Conservation (phyloP, 2,888 invertebrate species). For the Noctua comes region DNA sequence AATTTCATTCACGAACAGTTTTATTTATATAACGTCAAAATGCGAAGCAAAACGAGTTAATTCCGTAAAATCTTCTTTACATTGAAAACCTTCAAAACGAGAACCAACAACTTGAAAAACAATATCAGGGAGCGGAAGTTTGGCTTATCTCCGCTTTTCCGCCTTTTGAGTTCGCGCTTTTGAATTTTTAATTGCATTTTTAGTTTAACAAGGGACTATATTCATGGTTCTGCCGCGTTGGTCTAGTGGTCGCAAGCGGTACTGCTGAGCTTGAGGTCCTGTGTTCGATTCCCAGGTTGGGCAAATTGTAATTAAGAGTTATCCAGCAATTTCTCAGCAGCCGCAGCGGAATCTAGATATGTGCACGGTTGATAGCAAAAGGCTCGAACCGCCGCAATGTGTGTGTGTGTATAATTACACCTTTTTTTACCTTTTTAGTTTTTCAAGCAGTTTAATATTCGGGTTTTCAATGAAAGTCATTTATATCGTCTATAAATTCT, state of each 20-base stretch:
- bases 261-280: neutral
- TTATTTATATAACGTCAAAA: slow-evolving; percentile 20
- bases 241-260: neutral
- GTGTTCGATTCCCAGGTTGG: neutral
- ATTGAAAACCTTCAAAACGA: slow-evolving; percentile 44
- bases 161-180: slow-evolving; percentile 51
- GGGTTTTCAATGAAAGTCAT: too few relatives aligned
- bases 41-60: slow-evolving; percentile 23
- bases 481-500: too few relatives aligned
- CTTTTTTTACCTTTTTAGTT: too few relatives aligned
- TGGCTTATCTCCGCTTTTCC: slow-evolving; percentile 55
- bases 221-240: neutral
- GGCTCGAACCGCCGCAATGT: neutral
- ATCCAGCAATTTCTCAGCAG: neutral
- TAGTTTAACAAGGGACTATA: slow-evolving; percentile 51
- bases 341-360: neutral
- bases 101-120: slow-evolving; percentile 60
- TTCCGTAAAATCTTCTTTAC: slow-evolving; percentile 37
- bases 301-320: neutral
- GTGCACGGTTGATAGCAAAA: neutral
- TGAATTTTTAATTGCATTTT: slow-evolving; percentile 70
- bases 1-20: slow-evolving; percentile 12
- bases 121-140: slow-evolving; percentile 64
- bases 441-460: too few relatives aligned
- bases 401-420: too few relatives aligned